Percentiles rank a stretch among this genome's conserved stretches.
These are phyloP conservation scores for Alca torda DNA, from an alignment of 2,797 vertebrate species.

Conservation along the genomic window DNA sequence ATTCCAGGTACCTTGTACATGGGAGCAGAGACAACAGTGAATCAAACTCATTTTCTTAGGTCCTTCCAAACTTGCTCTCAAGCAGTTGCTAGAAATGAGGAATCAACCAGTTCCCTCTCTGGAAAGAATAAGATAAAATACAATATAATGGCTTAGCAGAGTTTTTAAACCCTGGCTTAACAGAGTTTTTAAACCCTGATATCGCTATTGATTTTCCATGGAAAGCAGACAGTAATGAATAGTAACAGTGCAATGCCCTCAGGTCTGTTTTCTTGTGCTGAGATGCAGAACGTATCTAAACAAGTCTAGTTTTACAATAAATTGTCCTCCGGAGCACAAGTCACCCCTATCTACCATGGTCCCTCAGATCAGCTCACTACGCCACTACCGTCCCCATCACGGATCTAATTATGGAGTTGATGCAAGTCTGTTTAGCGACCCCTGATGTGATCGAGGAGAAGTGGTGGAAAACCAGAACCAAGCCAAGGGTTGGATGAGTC, in stretches of 20 bases:
- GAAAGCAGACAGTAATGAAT: not conserved
- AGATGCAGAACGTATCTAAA: not conserved
- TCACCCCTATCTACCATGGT: not conserved
- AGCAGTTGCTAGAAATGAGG: not conserved
- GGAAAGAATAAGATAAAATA: not conserved
- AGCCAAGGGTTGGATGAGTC: not conserved
- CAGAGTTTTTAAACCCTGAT: not conserved
- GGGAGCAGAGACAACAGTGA: not conserved
- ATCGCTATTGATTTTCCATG: slow-evolving; percentile 19
- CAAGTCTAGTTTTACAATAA: not conserved
- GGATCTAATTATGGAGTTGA: not conserved
- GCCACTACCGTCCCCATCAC: not conserved
- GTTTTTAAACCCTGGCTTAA: not conserved
- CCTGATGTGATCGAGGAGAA: not conserved
- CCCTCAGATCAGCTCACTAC: not conserved
- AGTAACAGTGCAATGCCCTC: not conserved
- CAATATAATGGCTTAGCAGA: not conserved
- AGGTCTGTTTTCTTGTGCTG: not conserved
- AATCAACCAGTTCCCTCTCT: not conserved
- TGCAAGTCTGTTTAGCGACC: not conserved
- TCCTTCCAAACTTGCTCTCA: not conserved
- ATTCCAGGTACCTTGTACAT: not conserved
- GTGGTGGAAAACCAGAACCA: rapidly evolving
- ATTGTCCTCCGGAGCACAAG: not conserved
- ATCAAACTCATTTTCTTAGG: not conserved